Percentiles rank a stretch among this genome's conserved stretches.
Conservation (phyloP, 53 echinoderm and acorn worm genomes). For the Echinarachnius parma region DNA sequence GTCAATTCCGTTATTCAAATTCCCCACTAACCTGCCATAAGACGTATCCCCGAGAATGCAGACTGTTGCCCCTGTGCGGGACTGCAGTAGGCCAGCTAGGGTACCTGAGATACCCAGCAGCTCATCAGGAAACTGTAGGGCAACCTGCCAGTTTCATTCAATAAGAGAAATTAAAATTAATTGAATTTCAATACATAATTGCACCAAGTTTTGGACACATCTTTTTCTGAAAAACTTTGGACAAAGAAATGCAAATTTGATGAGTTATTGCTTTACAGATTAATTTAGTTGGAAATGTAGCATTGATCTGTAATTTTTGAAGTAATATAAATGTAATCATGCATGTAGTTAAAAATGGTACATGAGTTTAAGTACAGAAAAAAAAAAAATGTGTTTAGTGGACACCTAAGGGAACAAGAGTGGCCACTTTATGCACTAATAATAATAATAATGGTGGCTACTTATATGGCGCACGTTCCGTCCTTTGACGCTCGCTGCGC, state of each 20-base stretch:
- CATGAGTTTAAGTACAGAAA: too few species aligned
- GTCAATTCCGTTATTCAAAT: background rate
- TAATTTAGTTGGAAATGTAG: background rate
- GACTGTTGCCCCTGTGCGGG: constrained; percentile 48
- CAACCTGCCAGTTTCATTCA: constrained; percentile 54
- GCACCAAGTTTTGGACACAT: background rate
- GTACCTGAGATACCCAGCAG: constrained; percentile 55
- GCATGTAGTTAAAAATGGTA: too few species aligned
- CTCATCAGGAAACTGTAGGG: constrained; percentile 90
- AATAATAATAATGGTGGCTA: too few species aligned
- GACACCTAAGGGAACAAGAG: too few species aligned
- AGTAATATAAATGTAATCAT: too few species aligned
- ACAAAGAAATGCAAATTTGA: background rate
- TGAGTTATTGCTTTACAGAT: background rate
- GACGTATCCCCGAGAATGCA: constrained; percentile 92
- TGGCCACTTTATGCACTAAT: too few species aligned
- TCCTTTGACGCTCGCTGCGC: too few species aligned
- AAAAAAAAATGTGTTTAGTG: too few species aligned
- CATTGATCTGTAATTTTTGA: too few species aligned
- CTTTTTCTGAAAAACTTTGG: background rate
- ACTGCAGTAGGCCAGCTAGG: constrained; percentile 52
- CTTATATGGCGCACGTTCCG: too few species aligned
- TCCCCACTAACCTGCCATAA: constrained; percentile 84
- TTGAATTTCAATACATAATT: background rate
- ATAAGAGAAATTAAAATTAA: background rate